A percentile compares a stretch with the other conserved stretches of the same genome.
These are phyloP conservation scores for Agapornis canus DNA, from an alignment of 2,797 vertebrate genomes.

Conservation along the genomic window DNA sequence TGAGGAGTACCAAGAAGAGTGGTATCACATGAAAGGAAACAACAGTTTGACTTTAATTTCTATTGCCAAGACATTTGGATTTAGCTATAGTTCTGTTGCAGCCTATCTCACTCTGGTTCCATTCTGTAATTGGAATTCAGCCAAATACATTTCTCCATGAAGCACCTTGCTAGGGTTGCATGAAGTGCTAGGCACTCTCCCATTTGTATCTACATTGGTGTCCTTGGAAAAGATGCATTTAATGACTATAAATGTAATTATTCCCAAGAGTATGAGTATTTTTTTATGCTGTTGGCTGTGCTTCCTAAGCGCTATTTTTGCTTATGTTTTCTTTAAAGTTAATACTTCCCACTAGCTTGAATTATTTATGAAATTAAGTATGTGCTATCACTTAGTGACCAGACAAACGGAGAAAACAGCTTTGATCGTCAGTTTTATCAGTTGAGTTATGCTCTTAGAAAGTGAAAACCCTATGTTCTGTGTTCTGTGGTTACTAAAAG, in stretches of 20 bases:
- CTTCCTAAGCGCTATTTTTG: constrained; percentile 60
- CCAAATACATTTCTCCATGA: not conserved
- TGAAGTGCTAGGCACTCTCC: not conserved
- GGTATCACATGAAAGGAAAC: not conserved
- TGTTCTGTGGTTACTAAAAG: constrained; percentile 65
- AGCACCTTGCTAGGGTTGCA: not conserved
- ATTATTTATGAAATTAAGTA: constrained; percentile 76
- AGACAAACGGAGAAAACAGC: constrained; percentile 65
- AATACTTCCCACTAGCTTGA: constrained; percentile 72
- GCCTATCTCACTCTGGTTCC: not conserved
- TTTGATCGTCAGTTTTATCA: constrained; percentile 63
- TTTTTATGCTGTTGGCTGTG: constrained; percentile 11
- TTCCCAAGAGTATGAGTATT: constrained; percentile 23
- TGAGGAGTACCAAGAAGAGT: not conserved
- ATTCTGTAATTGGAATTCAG: not conserved
- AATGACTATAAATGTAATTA: constrained; percentile 54
- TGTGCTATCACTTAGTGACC: constrained; percentile 62
- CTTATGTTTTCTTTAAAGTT: constrained; percentile 74
- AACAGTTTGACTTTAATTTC: not conserved
- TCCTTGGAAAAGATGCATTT: constrained; percentile 60
- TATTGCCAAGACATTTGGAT: not conserved
- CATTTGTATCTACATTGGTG: not conserved
- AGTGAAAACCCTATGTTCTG: constrained; percentile 15
- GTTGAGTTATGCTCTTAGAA: constrained; percentile 44
- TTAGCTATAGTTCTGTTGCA: not conserved